A percentile compares a stretch with the other conserved stretches of the same genome.
phyloP scores from a whole-genome alignment of 2,888 invertebrate species.

The Noctua pronuba region DNA sequence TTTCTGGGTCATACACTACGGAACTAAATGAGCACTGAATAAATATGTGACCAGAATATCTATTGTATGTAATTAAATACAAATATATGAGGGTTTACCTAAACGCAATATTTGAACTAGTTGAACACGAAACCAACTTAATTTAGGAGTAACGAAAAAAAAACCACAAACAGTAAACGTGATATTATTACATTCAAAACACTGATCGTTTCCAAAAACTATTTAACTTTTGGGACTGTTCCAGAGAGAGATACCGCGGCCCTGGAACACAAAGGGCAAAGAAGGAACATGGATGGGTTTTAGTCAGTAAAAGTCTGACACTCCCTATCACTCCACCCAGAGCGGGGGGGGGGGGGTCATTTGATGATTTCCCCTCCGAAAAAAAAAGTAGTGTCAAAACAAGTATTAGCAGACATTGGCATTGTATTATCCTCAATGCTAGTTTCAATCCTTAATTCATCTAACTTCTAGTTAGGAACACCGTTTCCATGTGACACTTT shows the following conservation, averaged over 20 bases:
- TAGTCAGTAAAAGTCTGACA: too few species aligned
- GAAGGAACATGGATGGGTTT: too few species aligned
- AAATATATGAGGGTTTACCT: constrained; percentile 5
- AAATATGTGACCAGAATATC: not conserved
- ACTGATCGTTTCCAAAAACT: not conserved
- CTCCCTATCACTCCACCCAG: too few species aligned
- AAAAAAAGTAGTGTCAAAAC: too few species aligned
- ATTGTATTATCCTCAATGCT: not conserved
- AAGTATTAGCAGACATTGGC: not conserved
- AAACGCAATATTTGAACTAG: constrained; percentile 1
- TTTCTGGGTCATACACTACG: not conserved
- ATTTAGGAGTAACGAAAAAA: constrained; percentile 25
- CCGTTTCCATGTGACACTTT: not conserved
- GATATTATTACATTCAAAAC: not conserved
- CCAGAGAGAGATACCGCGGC: too few species aligned
- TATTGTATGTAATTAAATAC: not conserved
- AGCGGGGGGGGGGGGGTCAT: too few species aligned
- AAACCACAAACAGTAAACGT: not conserved
- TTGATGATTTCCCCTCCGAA: too few species aligned
- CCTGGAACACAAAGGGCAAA: too few species aligned
- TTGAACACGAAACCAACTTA: not conserved
- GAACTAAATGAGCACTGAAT: not conserved
- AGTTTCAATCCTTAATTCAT: not conserved
- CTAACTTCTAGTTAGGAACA: not conserved
- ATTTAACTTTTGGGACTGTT: too few species aligned